These are phyloP conservation scores for Anaspis maculata DNA, from an alignment of 2,888 invertebrate species.

Conservation along the genomic window DNA sequence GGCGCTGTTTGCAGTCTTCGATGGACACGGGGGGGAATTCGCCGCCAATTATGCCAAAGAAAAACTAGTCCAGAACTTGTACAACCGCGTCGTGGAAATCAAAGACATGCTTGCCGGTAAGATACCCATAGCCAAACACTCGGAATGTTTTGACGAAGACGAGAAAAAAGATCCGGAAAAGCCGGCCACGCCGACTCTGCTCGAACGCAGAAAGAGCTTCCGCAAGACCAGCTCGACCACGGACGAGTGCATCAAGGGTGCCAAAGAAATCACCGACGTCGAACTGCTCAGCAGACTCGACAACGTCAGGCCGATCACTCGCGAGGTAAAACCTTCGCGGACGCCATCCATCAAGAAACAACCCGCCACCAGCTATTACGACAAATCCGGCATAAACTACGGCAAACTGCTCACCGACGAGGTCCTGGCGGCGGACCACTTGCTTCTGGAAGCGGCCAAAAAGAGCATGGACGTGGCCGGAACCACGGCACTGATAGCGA, in stretches of 20 bases:
- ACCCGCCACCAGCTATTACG: slow-evolving; percentile 58
- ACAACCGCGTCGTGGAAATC: slow-evolving; percentile 66
- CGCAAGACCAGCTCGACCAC: slow-evolving; percentile 52
- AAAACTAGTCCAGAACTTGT: slow-evolving; percentile 72
- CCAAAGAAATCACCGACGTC: slow-evolving; percentile 57
- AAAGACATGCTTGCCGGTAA: slow-evolving; percentile 60
- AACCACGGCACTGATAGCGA: slow-evolving; percentile 85
- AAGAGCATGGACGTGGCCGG: slow-evolving; percentile 70
- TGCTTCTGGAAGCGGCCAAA: slow-evolving; percentile 75
- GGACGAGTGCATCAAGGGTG: slow-evolving; percentile 43
- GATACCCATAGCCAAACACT: slow-evolving; percentile 20
- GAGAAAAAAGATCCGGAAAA: slow-evolving; percentile 41
- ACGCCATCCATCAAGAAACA: slow-evolving; percentile 44
- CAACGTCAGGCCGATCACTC: slow-evolving; percentile 47
- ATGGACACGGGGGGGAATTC: slow-evolving; percentile 93
- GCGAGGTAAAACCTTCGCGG: slow-evolving; percentile 50
- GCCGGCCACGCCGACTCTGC: slow-evolving; percentile 34
- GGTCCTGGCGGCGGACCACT: slow-evolving; percentile 74
- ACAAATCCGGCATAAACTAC: slow-evolving; percentile 66
- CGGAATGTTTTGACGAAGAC: slow-evolving; percentile 42
- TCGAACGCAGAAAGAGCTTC: slow-evolving; percentile 58
- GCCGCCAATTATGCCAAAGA: slow-evolving; percentile 90
- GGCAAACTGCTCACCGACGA: slow-evolving; percentile 78
- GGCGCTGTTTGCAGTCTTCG: slow-evolving; percentile 86
- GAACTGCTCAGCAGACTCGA: slow-evolving; percentile 58